A percentile compares a stretch with the other conserved stretches of the same genome.
phyloP scores from a whole-genome alignment of 2,888 invertebrate genomes.

The Hypena proboscidalis region DNA sequence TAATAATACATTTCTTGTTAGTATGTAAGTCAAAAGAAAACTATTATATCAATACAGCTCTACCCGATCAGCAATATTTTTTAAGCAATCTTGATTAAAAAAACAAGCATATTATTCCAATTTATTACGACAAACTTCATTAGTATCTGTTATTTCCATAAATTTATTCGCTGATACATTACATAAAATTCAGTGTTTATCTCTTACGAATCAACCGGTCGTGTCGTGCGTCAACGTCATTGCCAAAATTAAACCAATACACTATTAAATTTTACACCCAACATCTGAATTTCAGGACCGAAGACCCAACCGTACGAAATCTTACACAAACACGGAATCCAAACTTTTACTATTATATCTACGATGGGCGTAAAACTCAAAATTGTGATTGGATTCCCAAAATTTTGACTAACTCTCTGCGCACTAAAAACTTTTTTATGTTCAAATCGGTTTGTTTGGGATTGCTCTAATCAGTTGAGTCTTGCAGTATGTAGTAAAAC shows the following conservation, averaged over 20 bases:
- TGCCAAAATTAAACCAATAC: constrained; percentile 7
- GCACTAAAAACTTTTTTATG: constrained; percentile 44
- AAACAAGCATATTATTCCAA: too few relatives aligned
- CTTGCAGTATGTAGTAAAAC: constrained; percentile 29
- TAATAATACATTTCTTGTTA: too few relatives aligned
- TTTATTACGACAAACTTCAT: too few relatives aligned
- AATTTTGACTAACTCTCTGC: constrained; percentile 34
- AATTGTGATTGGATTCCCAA: constrained; percentile 41
- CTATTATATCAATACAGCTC: too few relatives aligned
- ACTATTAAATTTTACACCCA: not conserved
- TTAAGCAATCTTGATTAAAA: too few relatives aligned
- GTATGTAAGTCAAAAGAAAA: too few relatives aligned
- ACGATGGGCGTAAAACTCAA: constrained; percentile 37
- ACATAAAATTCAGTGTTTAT: constrained; percentile 9
- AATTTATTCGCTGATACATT: not conserved
- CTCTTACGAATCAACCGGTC: not conserved
- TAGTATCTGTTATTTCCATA: too few relatives aligned
- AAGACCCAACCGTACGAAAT: constrained; percentile 5
- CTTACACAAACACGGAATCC: constrained; percentile 6
- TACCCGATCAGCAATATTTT: too few relatives aligned
- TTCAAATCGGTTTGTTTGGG: constrained; percentile 39
- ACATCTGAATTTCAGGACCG: constrained; percentile 11
- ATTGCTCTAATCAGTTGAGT: constrained; percentile 40
- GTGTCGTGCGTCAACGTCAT: constrained; percentile 1
- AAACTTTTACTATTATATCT: constrained; percentile 25